Evolutionary conservation across 2,113 vertebrate species (phyloP), one percentile per base, ranked within the genome.

Genomic region (Tragulus kanchil): DNA sequence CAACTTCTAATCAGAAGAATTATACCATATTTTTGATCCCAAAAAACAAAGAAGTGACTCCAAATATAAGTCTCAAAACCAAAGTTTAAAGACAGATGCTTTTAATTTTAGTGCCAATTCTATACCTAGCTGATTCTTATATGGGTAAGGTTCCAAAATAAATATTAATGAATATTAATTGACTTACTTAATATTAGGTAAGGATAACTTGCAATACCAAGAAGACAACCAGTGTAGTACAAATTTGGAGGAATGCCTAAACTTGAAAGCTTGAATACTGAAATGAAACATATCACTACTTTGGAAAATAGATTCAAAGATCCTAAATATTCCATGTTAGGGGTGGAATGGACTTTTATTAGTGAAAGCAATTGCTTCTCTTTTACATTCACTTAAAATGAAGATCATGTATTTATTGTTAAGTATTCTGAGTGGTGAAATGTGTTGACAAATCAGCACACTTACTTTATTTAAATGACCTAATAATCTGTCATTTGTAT

Each of bases 401-500:
- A 61, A 52, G 7, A 87, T 71, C 14, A 26, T 58, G 31, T 65
- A 81, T 52, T 81, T 93, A 95, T 61, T 85, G 42, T 71, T 91
- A 92, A 92, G 9, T 73, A 95, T 97, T 86, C 62, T 42, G 45
- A 93, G 45, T 85, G 67, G 94, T 85, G 36, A 98, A 95, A 90
- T 81, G 17, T 54, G 79, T 95, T 94, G 73, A 94, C 71, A 97
- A 90, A 75, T 92, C 69, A 85, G 69, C 31, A 71, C 21, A 77
- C 77, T 89, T 69, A 77, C 54, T 94, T 96, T 94, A 96, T 94
- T 95, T 93, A 93, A 97, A 77, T 90, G n/a, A 93, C 82, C 87
- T 96, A 90, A 85, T 95, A 96, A 90, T 88, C 93, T 95, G 69
- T 83, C 83, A 79, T 96, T 97, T 97, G 67, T 88, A 95, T 95